These are phyloP conservation scores for Mizuhopecten yessoensis DNA, from an alignment of 1,140 invertebrate genomes.

Conservation along the genomic window DNA sequence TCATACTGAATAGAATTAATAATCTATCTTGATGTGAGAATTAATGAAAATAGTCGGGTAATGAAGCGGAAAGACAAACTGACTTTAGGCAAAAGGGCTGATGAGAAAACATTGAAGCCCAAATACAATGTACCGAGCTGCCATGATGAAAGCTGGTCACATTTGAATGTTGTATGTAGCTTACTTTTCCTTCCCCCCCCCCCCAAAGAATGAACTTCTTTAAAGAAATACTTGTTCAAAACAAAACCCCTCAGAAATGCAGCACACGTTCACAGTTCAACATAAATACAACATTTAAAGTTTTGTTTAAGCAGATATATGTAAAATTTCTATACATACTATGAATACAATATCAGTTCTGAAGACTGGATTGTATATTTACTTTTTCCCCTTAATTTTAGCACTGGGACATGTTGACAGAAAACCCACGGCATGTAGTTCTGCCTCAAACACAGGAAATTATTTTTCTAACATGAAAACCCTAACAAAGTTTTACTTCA, in stretches of 20 bases:
- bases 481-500: not conserved
- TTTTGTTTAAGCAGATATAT: too few relatives aligned
- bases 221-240: not conserved
- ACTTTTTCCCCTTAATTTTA: too few relatives aligned
- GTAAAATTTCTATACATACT: too few relatives aligned
- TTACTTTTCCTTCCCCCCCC: not conserved
- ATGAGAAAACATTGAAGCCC: not conserved
- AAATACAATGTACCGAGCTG: not conserved
- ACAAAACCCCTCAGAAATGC: not conserved
- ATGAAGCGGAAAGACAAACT: not conserved
- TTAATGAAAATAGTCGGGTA: slow-evolving; percentile 1
- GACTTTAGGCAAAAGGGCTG: not conserved
- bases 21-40: not conserved
- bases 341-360: too few relatives aligned
- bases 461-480: not conserved
- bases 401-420: not conserved
- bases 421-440: not conserved
- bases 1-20: slow-evolving; percentile 21
- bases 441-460: not conserved
- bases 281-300: too few relatives aligned
- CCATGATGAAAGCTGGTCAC: not conserved
- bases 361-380: too few relatives aligned
- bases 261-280: too few relatives aligned
- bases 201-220: not conserved
- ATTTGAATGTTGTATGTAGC: not conserved